Evolutionary conservation across 2,797 vertebrate species (phyloP), one percentile per base, ranked within the genome.

Genomic region (Fundulus diaphanus): DNA sequence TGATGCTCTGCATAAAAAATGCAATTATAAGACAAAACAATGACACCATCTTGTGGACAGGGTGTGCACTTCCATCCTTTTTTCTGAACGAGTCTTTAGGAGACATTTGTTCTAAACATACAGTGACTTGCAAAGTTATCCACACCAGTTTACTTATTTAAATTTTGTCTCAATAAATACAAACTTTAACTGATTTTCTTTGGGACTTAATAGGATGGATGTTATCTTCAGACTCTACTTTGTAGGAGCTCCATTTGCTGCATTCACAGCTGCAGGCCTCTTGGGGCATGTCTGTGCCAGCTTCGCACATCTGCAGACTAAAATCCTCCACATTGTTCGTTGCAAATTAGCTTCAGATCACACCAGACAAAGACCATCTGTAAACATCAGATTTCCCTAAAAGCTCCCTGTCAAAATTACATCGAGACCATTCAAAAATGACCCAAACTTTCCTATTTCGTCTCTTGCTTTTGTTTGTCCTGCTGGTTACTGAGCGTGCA

Each of bases 11-110:
- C 9, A 2, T 59, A 42, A 29, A 1, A 7, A 40, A 20, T 70
- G 52, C 31, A 16, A 63, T 0, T 0, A 1, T 8, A 52, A 68
- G 3, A 66, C 69, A 61, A 8, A 76, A 7, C 22, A 75, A n/a
- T 71, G 37, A 12, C 33, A 6, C 82, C 80, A 85, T 77, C 90
- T 81, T 13, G 78, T 89, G 92, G 85, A 74, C 57, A 68, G 0
- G 57, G 0, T 7, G 0, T 44, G 33, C 75, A 83, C 37, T 84
- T 74, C 49, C 59, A 2, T 24, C 16, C 11, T 33, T 59, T 57
- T 33, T 57, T 33, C 22, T 18, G 4, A 40, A 4, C 5, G 29
- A 63, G 49, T 51, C 48, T 31, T 3, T 3, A 8, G 27, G 29
- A 31, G 15, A 33, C 5, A 2, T 59, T 48, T 18, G 31, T 22